Conservation (phyloP, 2,797 vertebrate species). For the Urocyon cinereoargenteus region DNA sequence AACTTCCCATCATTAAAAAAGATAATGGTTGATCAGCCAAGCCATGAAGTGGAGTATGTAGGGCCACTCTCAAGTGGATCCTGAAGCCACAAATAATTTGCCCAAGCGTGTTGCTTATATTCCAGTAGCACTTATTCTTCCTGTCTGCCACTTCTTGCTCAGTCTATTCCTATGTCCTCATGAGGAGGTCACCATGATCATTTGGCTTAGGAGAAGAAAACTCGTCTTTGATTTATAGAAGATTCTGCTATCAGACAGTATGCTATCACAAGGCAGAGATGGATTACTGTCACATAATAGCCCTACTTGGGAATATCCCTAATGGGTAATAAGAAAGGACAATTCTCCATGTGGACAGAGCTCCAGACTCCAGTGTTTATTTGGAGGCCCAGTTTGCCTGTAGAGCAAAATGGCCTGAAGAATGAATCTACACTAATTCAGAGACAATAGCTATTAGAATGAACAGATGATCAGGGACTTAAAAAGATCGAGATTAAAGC, state of each 20-base stretch:
- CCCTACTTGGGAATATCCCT: not conserved
- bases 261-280: not conserved
- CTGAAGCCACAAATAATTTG: conserved; percentile 13
- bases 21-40: not conserved
- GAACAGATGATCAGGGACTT: not conserved
- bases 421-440: not conserved
- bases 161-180: not conserved
- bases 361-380: not conserved
- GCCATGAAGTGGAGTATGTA: not conserved
- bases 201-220: conserved; percentile 18
- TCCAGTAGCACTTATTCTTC: not conserved
- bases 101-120: not conserved
- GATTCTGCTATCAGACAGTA: not conserved
- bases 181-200: not conserved
- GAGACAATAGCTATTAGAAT: not conserved
- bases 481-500: not conserved
- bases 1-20: not conserved
- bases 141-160: not conserved
- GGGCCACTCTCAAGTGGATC: not conserved
- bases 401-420: not conserved
- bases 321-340: not conserved
- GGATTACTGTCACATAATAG: not conserved
- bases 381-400: not conserved
- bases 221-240: conserved; percentile 5
- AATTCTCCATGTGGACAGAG: not conserved